A percentile compares a stretch with the other conserved stretches of the same genome.
Evolutionary conservation across 2,797 vertebrate species (phyloP).

Genomic region (Dallia pectoralis): DNA sequence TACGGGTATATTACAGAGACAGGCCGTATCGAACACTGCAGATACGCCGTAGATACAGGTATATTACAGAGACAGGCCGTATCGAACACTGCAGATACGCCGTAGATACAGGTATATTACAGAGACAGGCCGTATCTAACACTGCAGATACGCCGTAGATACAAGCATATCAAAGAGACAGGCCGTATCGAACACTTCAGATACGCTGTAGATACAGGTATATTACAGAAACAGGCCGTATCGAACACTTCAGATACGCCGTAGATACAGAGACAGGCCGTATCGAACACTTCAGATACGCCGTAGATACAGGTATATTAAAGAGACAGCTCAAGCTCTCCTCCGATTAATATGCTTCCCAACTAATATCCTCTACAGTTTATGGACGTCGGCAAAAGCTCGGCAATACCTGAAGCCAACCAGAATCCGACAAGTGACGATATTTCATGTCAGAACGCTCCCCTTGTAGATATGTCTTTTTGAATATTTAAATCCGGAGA

Average conservation of each 20-base stretch:
- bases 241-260: constrained; percentile 44
- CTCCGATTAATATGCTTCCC: constrained; percentile 36
- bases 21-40: constrained; percentile 36
- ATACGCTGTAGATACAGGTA: constrained; percentile 42
- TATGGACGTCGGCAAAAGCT: constrained; percentile 54
- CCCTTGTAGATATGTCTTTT: constrained; percentile 53
- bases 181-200: too few species aligned
- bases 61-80: too few species aligned
- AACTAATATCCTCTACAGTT: constrained; percentile 47
- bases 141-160: constrained; percentile 38
- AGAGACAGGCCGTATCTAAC: too few species aligned
- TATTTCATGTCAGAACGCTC: constrained; percentile 66
- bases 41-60: too few species aligned
- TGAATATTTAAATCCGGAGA: constrained; percentile 64
- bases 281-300: constrained; percentile 33
- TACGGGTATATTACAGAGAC: too few species aligned
- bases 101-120: constrained; percentile 47
- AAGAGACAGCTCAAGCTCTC: constrained; percentile 50
- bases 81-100: constrained; percentile 41
- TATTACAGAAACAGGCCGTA: too few species aligned
- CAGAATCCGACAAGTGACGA: constrained; percentile 46
- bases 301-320: constrained; percentile 52
- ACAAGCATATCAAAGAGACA: constrained; percentile 58
- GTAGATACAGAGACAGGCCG: constrained; percentile 46
- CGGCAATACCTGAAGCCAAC: constrained; percentile 53